Evolutionary conservation across 2,113 vertebrate genomes (phyloP), one percentile per base, ranked within the genome.

Genomic region (Centropus unirufus): DNA sequence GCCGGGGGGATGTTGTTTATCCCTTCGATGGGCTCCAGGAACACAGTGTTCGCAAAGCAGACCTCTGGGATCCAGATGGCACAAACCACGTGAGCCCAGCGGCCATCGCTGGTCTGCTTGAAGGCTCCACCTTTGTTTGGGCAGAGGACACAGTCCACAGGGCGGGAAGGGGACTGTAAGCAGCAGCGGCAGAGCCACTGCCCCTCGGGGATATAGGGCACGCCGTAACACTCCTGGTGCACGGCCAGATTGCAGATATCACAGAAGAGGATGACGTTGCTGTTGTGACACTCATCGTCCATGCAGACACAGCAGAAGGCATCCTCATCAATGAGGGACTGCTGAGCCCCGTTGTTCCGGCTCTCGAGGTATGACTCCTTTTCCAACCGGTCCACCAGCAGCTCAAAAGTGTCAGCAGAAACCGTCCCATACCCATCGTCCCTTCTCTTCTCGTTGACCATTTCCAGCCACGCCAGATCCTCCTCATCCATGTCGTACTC

Each of bases 401-500:
- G 97, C 97, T 99, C 99, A 67, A 99, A 99, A 17, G 97, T 98
- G 62, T 99, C 99, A 2, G 98, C 96, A 3, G 98, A 98, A 75
- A 99, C 97, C 5, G 95, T 51, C 4, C 98, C 97, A n/a, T 99
- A 98, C 42, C 99, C 98, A 70, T 99, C 99, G 1, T 97, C 98
- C 16, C 78, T 97, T 42, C 99, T 98, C 83, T 98, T 98, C 68
- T 98, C 97, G 0, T 99, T 99, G 62, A 99, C 96, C 98, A 99
- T 99, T 80, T 99, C 99, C 82, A 99, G 97, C 99, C 99, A 99
- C 0, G 98, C 99, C 8, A 98, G 82, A 95, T 99, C 99, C 91
- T 99, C 99, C 96, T 99, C 99, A 19, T 99, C 99, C 99, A 99
- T 99, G 98, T 99, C 99, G 42, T 99, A 99, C 70, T 99, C 99